These are phyloP conservation scores for Spongia lamella DNA, from an alignment of 37 sponge, comb jelly and placozoan genomes.

Conservation along the genomic window DNA sequence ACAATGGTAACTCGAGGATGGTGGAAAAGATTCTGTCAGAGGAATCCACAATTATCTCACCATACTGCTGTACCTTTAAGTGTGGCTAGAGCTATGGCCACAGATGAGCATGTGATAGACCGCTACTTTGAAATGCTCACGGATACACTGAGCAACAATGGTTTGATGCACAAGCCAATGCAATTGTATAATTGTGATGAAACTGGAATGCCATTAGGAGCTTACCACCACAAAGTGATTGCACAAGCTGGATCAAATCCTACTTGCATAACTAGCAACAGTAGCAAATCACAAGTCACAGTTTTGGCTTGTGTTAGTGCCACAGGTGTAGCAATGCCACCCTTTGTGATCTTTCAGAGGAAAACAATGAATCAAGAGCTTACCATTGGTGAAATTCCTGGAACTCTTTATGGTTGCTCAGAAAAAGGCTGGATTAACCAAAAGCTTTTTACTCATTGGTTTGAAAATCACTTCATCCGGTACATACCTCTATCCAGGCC, in stretches of 20 bases:
- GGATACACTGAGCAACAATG: conserved; percentile 17
- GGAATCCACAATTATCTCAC: conserved; percentile 12
- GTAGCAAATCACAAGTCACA: conserved; percentile 52
- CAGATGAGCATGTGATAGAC: not conserved
- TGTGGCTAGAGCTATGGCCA: conserved; percentile 7
- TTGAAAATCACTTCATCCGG: conserved; percentile 28
- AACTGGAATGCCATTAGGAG: conserved; percentile 27
- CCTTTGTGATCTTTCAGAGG: conserved; percentile 44
- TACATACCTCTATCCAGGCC: conserved; percentile 1
- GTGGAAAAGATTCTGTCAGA: conserved; percentile 25
- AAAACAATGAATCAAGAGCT: conserved; percentile 6
- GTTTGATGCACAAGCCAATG: conserved; percentile 13
- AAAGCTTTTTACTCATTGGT: conserved; percentile 52
- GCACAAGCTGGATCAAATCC: not conserved
- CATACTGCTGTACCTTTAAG: not conserved
- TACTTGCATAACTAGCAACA: not conserved
- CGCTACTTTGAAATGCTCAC: conserved; percentile 26
- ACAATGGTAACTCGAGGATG: conserved; percentile 25
- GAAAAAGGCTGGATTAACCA: conserved; percentile 47
- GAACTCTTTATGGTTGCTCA: conserved; percentile 56
- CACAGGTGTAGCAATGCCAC: conserved; percentile 35
- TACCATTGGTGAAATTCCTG: conserved; percentile 48
- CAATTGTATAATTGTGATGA: conserved; percentile 43
- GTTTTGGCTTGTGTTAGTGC: conserved; percentile 59
- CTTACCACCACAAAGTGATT: conserved; percentile 12